Evolutionary conservation across 2,113 vertebrate genomes (phyloP).

Genomic region (Poeciliopsis retropinna): DNA sequence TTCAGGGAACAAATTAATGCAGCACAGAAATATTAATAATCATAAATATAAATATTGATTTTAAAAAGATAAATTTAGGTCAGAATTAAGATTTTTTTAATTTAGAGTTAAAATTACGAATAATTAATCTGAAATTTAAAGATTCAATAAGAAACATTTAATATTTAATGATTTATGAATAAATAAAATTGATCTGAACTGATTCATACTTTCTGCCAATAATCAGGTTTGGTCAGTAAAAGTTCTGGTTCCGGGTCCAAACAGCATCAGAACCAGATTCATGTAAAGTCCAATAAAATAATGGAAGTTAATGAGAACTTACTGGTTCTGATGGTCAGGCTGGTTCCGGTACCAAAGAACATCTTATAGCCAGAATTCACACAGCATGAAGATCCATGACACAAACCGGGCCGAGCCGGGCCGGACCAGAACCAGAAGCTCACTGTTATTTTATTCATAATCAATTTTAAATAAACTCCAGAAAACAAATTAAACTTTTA

Average conservation of each 20-base stretch:
- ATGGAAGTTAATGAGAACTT: background rate
- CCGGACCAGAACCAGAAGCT: background rate
- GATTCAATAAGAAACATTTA: too few relatives aligned
- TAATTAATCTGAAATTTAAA: too few relatives aligned
- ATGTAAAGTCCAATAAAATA: background rate
- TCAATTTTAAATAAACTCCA: background rate
- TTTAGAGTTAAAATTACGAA: too few relatives aligned
- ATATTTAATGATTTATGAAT: too few relatives aligned
- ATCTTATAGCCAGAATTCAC: conserved; percentile 2
- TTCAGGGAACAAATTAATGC: too few relatives aligned
- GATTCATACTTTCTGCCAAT: too few relatives aligned
- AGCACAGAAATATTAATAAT: too few relatives aligned
- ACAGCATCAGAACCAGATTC: background rate
- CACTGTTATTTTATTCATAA: background rate
- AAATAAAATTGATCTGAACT: too few relatives aligned
- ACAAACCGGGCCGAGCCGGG: conserved; percentile 6
- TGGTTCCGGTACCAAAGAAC: conserved; percentile 2
- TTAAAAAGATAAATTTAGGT: too few relatives aligned
- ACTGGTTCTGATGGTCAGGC: conserved; percentile 2
- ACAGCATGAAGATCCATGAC: conserved; percentile 5
- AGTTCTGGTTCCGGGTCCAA: background rate
- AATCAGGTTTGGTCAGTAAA: background rate
- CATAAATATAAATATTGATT: too few relatives aligned
- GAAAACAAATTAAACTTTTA: too few relatives aligned
- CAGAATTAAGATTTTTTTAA: too few relatives aligned